Conservation (phyloP, 2,113 vertebrate species). For the Osmerus mordax region DNA sequence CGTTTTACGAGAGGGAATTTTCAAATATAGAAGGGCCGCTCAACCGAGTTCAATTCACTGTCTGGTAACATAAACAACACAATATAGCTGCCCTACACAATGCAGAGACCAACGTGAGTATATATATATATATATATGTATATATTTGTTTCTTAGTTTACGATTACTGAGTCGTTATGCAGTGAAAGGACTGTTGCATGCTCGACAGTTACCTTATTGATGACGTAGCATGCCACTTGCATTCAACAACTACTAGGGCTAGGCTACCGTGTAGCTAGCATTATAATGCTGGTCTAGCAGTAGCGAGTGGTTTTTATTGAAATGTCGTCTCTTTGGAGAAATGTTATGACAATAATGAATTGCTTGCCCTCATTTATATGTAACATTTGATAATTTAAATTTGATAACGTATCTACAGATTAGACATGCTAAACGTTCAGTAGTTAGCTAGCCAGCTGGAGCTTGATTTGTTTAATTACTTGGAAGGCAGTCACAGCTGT, state of each 20-base stretch:
- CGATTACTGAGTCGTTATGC: no score
- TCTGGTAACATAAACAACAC: not conserved
- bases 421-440: no score
- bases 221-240: not conserved
- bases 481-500: not conserved
- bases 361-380: not conserved
- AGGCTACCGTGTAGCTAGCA: not conserved
- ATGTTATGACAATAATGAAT: not conserved
- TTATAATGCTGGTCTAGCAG: not conserved
- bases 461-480: no score
- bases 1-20: constrained; percentile 46
- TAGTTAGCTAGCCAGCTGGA: no score
- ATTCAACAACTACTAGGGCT: not conserved
- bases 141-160: not conserved
- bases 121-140: accelerated
- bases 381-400: not conserved
- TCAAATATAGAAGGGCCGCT: constrained; percentile 52
- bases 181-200: no score
- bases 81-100: constrained; percentile 19
- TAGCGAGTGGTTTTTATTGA: not conserved
- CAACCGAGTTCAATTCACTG: not conserved
- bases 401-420: no score
- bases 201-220: no score
- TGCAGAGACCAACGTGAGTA: constrained; percentile 58
- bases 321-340: not conserved